Conservation (phyloP, 2,797 vertebrate species). For the Pogoniulus pusillus region DNA sequence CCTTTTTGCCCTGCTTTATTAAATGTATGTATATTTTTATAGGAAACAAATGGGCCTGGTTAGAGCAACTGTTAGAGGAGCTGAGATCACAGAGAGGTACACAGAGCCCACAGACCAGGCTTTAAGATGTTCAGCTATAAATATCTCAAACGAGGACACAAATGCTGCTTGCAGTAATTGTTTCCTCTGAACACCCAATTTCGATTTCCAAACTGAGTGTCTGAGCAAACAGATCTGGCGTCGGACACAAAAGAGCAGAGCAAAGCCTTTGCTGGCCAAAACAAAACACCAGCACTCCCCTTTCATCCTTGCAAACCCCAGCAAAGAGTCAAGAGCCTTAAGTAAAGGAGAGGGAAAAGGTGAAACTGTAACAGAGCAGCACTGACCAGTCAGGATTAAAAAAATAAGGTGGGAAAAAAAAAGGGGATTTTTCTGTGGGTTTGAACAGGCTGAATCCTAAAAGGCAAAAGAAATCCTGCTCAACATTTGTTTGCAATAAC, state of each 20-base stretch:
- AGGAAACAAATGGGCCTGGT: background rate
- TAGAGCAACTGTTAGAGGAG: background rate
- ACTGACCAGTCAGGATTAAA: background rate
- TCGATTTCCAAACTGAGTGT: background rate
- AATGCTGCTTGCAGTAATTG: background rate
- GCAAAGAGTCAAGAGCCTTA: background rate
- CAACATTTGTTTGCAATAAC: background rate
- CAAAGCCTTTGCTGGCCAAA: background rate
- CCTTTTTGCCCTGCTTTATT: slow-evolving; percentile 12
- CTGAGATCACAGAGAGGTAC: background rate
- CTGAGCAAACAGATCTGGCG: background rate
- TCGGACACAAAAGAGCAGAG: background rate
- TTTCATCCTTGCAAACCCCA: background rate
- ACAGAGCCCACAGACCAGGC: background rate
- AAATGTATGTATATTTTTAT: background rate
- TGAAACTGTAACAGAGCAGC: background rate
- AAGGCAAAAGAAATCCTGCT: background rate
- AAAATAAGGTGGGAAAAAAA: background rate
- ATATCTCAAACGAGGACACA: background rate
- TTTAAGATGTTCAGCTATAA: background rate
- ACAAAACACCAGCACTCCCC: background rate
- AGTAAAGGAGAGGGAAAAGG: slow-evolving; percentile 6
- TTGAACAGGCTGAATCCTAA: background rate
- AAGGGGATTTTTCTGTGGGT: background rate
- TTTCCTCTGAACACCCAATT: slow-evolving; percentile 5